Evolutionary conservation across 2,797 vertebrate genomes (phyloP).

Genomic region (Sebastiscus albofasciatus): DNA sequence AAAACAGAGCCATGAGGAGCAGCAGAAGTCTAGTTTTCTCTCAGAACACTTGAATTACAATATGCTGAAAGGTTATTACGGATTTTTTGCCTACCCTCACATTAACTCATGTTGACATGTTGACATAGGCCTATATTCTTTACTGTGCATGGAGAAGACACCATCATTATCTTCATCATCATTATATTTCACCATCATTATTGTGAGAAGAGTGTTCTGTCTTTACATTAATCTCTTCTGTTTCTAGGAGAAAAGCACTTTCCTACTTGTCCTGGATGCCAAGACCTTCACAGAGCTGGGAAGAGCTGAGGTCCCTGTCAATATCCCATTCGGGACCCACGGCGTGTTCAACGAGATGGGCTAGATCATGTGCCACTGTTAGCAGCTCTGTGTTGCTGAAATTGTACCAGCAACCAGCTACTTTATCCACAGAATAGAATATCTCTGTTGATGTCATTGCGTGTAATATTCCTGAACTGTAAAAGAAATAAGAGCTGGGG

Average conservation of each 20-base stretch:
- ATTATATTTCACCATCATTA: constrained; percentile 1
- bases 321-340: constrained; percentile 91
- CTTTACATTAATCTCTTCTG: constrained; percentile 10
- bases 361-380: constrained; percentile 41
- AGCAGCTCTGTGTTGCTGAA: constrained; percentile 28
- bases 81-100: too few species aligned
- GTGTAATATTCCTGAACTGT: constrained; percentile 29
- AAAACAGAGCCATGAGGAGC: too few species aligned
- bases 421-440: constrained; percentile 32
- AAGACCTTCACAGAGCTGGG: constrained; percentile 91
- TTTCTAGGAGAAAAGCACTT: constrained; percentile 88
- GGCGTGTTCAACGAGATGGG: constrained; percentile 84
- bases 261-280: constrained; percentile 92
- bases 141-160: constrained; percentile 8
- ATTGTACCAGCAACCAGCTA: constrained; percentile 27
- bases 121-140: neutral
- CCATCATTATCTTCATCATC: too few species aligned
- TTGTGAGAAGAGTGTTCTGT: constrained; percentile 1
- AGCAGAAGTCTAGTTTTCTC: too few species aligned
- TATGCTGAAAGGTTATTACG: too few species aligned
- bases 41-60: too few species aligned
- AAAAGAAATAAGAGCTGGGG: constrained; percentile 24
- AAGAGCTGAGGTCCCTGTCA: constrained; percentile 90
- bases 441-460: constrained; percentile 33
- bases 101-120: too few species aligned